Evolutionary conservation across 2,888 invertebrate species (phyloP).

Genomic region (Halictus ligatus): DNA sequence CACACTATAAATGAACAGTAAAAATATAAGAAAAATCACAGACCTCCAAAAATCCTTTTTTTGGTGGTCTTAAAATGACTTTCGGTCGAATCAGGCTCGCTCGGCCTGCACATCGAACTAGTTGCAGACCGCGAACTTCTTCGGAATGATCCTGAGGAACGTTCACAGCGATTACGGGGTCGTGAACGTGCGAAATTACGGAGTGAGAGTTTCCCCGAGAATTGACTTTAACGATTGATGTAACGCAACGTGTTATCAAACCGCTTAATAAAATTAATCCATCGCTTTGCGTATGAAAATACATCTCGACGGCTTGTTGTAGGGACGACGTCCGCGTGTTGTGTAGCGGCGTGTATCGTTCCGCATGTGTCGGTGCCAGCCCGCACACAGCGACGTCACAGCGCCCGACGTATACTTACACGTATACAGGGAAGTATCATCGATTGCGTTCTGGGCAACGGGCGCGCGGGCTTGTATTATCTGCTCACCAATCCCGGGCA

Average conservation of each 20-base stretch:
- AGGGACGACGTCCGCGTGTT: neutral
- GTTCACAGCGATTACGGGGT: neutral
- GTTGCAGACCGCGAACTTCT: no score
- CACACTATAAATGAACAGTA: no score
- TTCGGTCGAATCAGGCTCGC: no score
- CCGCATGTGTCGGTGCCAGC: neutral
- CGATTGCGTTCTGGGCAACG: slow-evolving; percentile 59
- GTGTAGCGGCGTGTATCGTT: neutral
- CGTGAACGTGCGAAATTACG: neutral
- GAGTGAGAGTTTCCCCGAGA: neutral
- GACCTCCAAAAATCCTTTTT: no score
- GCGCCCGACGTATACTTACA: slow-evolving; percentile 24
- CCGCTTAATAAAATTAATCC: neutral
- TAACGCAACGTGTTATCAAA: neutral
- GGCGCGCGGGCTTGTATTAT: slow-evolving; percentile 53
- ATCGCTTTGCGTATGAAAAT: neutral
- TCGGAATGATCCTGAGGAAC: no score
- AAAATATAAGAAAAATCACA: no score
- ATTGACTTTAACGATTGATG: neutral
- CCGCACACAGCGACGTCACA: neutral
- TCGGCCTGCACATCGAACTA: no score
- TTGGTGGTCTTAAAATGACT: no score
- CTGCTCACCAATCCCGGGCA: slow-evolving; percentile 46
- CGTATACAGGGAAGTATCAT: slow-evolving; percentile 49
- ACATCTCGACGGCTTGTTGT: neutral